Evolutionary conservation across 2,888 invertebrate genomes (phyloP), one percentile per base, ranked within the genome.

Genomic region (Mimumesa dahlbomi): DNA sequence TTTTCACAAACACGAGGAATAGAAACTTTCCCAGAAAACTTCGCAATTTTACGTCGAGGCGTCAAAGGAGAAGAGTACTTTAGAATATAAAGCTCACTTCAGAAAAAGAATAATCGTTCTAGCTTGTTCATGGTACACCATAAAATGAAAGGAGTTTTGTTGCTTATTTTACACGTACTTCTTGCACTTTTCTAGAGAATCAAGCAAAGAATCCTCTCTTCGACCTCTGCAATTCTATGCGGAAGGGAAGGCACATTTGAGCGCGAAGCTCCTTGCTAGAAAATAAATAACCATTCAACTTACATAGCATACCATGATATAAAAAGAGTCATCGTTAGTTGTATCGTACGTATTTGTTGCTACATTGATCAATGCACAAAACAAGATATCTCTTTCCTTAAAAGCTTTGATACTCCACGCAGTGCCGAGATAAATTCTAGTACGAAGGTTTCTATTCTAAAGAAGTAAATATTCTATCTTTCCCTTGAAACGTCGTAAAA

Each of bases 101-200:
- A 45, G 40, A 29, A 50, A 50, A 21, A 38, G 64, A 67, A 57
- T 64, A 57, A 67, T 67, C 64, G 38, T 48, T 48, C 38, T 25
- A n/a, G 14, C 21, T 42, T 52, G 13, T 25, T 31, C 21, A 22
- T 48, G 50, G 49, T 9, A 57, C 7, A 31, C 25, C 21, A 42
- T 48, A 57, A 48, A 56, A 29, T 50, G 34, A 16, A 14, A 25
- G 19, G 16, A 18, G 22, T 42, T 22, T 36, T n/a, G n/a, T 42
- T 64, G 40, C 31, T 56, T 45, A 38, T 64, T 57, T 64, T 52
- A 52, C 50, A 34, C 46, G 56, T 54, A 31, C 22, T 21, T 40
- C 50, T 38, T n/a, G 14, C n/a, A 16, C 49, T 31, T 45, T 54
- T 42, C 49, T 3, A 7, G 25, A 14, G 45, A 18, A 36, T 46